Evolutionary conservation across 2,797 vertebrate species (phyloP), one percentile per base, ranked within the genome.

Genomic region (Monodelphis domestica): DNA sequence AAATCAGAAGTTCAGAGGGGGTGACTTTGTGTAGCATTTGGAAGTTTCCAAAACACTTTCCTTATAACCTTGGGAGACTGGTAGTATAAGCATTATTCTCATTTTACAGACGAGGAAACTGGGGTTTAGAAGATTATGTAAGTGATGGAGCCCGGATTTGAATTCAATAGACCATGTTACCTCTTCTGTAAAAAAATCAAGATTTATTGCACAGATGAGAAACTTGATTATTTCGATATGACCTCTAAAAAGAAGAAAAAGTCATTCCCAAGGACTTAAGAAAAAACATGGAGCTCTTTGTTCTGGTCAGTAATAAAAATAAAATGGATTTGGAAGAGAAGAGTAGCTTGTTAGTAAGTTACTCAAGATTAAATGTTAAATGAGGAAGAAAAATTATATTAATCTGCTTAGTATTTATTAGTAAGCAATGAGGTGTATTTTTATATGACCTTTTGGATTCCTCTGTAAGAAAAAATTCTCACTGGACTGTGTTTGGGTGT

Each of bases 291-390:
- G n/a, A 70, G 15, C 15, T 17, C n/a, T n/a, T 90, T 14, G 33
- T 14, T 93, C 2, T 92, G 88, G 54, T 59, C 93, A 56, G 38
- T 92, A 54, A 51, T 50, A 92, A 93, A 93, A 38, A 88, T 33
- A 53, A 93, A 90, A 70, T 21, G 14, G 33, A 38, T 38, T 24
- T 54, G 38, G 89, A 94, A 91, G 87, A 90, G 50, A 29, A 53
- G 5, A 94, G 14, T 57, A 10, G 38, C 24, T 92, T 15, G 63
- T 52, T 29, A 90, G 21, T 91, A 1, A 90, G n/a, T 93, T 89
- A 92, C 90, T 96, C 93, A 91, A 55, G 63, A 89, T 29, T 92
- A 90, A 91, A 63, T 90, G 89, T 33, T 92, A 90, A 91, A 63
- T 90, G 89, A 63, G 38, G 29, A 51, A 70, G 89, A 90, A 53